Conservation (phyloP, 2,888 invertebrate species). For the Archaeoteleia sp. region DNA sequence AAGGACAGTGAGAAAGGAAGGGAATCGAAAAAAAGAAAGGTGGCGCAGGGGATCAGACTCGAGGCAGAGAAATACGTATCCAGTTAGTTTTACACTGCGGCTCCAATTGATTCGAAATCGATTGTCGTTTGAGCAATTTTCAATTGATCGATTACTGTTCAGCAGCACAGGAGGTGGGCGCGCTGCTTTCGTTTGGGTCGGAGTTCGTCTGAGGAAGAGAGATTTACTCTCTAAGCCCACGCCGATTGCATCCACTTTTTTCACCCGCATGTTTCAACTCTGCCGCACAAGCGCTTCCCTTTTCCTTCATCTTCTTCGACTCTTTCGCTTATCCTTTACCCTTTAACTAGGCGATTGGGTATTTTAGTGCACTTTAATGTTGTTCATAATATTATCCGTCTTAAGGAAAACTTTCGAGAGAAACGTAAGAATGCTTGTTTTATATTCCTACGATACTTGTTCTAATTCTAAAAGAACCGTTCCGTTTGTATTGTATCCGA, state of each 20-base stretch:
- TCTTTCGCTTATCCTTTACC: conserved; percentile 16
- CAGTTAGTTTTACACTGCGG: conserved; percentile 73
- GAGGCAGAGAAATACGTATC: conserved; percentile 70
- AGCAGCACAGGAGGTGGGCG: conserved; percentile 54
- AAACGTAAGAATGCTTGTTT: too few species aligned
- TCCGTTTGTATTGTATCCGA: too few species aligned
- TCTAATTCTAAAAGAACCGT: too few species aligned
- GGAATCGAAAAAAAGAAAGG: conserved; percentile 47
- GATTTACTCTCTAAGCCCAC: conserved; percentile 62
- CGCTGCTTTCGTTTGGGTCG: conserved; percentile 23
- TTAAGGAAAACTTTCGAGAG: too few species aligned
- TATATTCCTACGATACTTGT: too few species aligned
- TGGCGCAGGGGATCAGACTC: conserved; percentile 50
- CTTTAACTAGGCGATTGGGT: conserved; percentile 30
- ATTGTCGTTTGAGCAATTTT: conserved; percentile 73
- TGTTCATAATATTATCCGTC: conserved; percentile 8
- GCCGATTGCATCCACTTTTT: conserved; percentile 68
- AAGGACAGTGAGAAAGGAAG: conserved; percentile 53
- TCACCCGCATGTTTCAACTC: conserved; percentile 62
- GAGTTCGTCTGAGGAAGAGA: conserved; percentile 38
- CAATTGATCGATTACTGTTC: conserved; percentile 71
- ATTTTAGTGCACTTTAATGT: conserved; percentile 27
- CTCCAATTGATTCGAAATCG: conserved; percentile 73
- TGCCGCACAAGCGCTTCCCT: conserved; percentile 45
- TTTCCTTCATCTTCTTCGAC: conserved; percentile 4